phyloP scores from a whole-genome alignment of 2,113 vertebrate genomes.

The Ageneiosus marmoratus region DNA sequence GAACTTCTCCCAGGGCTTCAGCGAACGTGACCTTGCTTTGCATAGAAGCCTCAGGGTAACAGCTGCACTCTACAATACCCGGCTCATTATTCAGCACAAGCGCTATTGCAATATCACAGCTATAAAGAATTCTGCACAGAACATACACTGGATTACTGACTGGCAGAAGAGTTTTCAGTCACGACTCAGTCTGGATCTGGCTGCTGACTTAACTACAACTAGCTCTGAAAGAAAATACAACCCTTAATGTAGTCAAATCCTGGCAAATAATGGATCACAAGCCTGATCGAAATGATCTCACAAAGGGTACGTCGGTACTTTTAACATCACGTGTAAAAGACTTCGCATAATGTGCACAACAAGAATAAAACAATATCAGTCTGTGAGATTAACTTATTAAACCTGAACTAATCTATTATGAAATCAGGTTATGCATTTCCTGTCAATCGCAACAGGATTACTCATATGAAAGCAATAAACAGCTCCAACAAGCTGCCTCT shows the following conservation, averaged over 20 bases:
- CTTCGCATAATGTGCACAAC: background rate
- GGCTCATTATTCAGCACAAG: conserved; percentile 19
- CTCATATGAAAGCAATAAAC: conserved; percentile 52
- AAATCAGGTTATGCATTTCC: conserved; percentile 39
- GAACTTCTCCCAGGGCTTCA: conserved; percentile 28
- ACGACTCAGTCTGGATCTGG: background rate
- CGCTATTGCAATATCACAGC: conserved; percentile 1
- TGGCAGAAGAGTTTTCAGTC: background rate
- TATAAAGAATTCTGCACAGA: background rate
- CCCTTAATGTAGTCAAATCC: background rate
- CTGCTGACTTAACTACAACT: background rate
- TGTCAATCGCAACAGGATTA: conserved; percentile 43
- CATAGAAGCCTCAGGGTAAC: conserved; percentile 23
- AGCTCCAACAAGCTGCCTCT: conserved; percentile 47
- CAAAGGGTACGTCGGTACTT: background rate
- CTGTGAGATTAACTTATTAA: conserved; percentile 42
- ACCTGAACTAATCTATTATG: conserved; percentile 46
- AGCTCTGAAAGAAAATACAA: background rate
- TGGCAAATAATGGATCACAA: background rate
- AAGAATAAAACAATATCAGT: background rate
- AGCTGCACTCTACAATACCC: conserved; percentile 36
- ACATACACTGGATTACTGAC: background rate
- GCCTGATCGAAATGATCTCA: background rate
- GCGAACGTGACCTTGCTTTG: conserved; percentile 27
- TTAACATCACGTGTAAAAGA: background rate